Percentiles rank a stretch among this genome's conserved stretches.
Evolutionary conservation across 2,888 invertebrate species (phyloP).

Genomic region (Acleris sparsana): DNA sequence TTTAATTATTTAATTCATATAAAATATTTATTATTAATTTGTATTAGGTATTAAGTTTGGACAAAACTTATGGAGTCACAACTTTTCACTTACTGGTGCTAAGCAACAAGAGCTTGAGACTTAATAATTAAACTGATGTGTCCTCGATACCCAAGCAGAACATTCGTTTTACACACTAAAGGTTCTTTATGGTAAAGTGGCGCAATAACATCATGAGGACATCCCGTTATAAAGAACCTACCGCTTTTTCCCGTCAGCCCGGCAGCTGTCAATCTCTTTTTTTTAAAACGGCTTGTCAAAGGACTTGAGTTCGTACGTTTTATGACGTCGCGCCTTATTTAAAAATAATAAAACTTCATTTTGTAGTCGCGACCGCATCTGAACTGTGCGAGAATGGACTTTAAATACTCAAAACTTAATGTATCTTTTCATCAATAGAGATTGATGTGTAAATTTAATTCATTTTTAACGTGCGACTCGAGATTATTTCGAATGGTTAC

Average conservation of each 20-base stretch:
- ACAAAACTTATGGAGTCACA: too few species aligned
- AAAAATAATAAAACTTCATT: conserved; percentile 41
- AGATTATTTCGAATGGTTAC: conserved; percentile 26
- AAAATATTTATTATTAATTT: too few species aligned
- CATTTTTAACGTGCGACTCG: conserved; percentile 26
- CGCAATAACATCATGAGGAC: conserved; percentile 1
- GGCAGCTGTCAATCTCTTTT: conserved; percentile 39
- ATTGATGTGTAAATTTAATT: conserved; percentile 9
- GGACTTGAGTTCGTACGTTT: conserved; percentile 32
- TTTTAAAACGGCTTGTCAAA: conserved; percentile 34
- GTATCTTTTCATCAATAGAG: neutral
- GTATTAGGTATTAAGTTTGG: too few species aligned
- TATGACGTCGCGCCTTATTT: conserved; percentile 44
- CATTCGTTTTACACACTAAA: too few species aligned
- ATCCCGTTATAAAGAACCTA: conserved; percentile 20
- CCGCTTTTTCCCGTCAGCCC: conserved; percentile 29
- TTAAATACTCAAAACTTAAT: neutral
- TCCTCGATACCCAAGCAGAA: too few species aligned
- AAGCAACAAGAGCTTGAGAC: too few species aligned
- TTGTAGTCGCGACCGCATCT: neutral
- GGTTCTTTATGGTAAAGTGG: neutral
- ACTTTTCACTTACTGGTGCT: too few species aligned
- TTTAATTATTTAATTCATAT: too few species aligned
- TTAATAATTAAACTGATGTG: too few species aligned
- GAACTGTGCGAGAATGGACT: neutral